Base-by-base conservation (phyloP, 2,797 vertebrate genomes). In the Notamacropus eugenii region DNA sequence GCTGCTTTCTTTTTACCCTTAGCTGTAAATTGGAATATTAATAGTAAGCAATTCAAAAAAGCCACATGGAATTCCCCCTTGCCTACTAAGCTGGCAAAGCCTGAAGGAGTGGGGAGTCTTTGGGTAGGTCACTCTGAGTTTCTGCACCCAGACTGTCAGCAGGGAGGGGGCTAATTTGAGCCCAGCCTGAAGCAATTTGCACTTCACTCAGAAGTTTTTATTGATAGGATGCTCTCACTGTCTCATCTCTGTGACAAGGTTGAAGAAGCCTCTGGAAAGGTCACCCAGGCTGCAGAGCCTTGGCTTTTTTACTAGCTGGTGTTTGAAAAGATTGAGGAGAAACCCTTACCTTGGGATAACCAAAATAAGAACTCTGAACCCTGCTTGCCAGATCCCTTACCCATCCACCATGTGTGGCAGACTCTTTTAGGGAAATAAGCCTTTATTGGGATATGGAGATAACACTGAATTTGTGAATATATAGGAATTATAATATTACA, bases 161-260 rank as follows among this genome's bases (percentile, higher is more conserved):
- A 93, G n/a, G 92, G n/a, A 2, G 87, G 55, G 92, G 58, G 82
- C 98, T 96, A 97, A 97, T 96, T n/a, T 95, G 95, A 97, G 94
- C 95, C 31, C 96, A 97, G 95, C 74, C 94, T 56, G 98, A 98
- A 97, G 97, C 95, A 98, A 98, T 98, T 98, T 97, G 94, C 96
- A 98, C 97, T 98, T 98, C 57, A 92, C 8, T 22, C 96, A 87
- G 98, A 98, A 96, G 95, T 55, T 96, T 62, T 98, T 98, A 97
- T 97, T 97, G 96, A 97, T 90, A 97, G 90, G 14, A 58, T 57
- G 95, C 97, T 97, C 96, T 93, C 91, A 96, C 92, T 52, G 92
- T 92, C 96, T 97, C 93, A 57, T 95, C 91, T 97, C 90, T 94
- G 90, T 54, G 29, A 57, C 94, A 97, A 95, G 97, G 96, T 97